Evolutionary conservation across 1,140 invertebrate genomes (phyloP), one percentile per base, ranked within the genome.

Genomic region (Drosophila murphyi): DNA sequence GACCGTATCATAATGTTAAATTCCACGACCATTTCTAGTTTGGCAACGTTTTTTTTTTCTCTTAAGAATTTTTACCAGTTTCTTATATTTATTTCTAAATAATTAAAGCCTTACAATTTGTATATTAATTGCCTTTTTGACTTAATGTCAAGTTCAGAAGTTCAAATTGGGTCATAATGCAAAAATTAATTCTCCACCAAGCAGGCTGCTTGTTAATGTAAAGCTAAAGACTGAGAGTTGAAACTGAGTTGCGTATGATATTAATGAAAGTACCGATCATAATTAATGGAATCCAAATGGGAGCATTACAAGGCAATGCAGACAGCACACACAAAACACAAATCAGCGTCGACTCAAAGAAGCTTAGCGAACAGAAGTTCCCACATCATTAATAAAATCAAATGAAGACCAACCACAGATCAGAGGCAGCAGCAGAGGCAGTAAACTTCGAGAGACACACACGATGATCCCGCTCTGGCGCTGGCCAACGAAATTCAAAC

Each of bases 321-420:
- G 45, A 77, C 55, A 70, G 55, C 69, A 72, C 60, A 72, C 54
- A 48, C 55, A 61, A 52, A 64, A 76, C 68, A 72, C 45, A 67
- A 67, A 71, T 74, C 50, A 59, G 74, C 73, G 76, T 65, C 68
- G 73, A 43, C 47, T 57, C 51, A 37, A 57, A 37, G 64, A n/a
- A 47, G 64, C 52, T 63, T 41, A 52, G 43, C 48, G 65, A 72
- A 85, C 85, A 88, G 85, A 85, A 88, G 80, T 88, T 88, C 85
- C 85, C 85, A 89, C 85, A 88, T 88, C 85, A 88, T 88, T 88
- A 88, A 88, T 88, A 88, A 78, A 41, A 70, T 64, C 43, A 59
- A 61, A 64, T 52, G 29, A 72, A 34, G 51, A 32, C 37, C 57
- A 59, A 74, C 29, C 37, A 34, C 43, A 74, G 68, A 63, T 59